Conservation (phyloP, 2,113 vertebrate species). For the Leiothrix lutea region DNA sequence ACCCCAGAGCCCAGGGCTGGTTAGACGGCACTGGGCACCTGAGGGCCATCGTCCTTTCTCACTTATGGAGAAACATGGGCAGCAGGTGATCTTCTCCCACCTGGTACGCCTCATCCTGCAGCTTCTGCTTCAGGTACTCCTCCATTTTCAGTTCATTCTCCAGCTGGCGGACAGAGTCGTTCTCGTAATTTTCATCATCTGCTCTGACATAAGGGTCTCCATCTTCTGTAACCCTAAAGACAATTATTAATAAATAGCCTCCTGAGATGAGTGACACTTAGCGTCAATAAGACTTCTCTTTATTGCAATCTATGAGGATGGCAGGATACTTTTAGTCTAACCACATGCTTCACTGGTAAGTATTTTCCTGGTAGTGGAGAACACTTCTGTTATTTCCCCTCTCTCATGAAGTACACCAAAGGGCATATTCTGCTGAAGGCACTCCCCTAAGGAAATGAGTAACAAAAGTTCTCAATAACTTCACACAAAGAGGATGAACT, state of each 20-base stretch:
- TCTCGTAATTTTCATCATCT: conserved; percentile 86
- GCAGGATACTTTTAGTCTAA: not conserved
- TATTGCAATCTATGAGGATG: not conserved
- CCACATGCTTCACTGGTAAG: not conserved
- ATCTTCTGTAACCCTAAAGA: conserved; percentile 76
- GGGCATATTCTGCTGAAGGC: not conserved
- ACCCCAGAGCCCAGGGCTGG: not conserved
- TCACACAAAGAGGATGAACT: not conserved
- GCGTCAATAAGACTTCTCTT: not conserved
- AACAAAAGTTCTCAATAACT: not conserved
- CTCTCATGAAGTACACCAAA: not conserved
- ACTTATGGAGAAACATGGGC: not conserved
- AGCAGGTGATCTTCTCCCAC: conserved; percentile 61
- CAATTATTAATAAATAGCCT: conserved; percentile 59
- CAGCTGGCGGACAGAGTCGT: conserved; percentile 88
- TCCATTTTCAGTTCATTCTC: conserved; percentile 89
- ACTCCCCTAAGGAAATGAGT: not conserved
- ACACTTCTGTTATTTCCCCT: not conserved
- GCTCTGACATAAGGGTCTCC: conserved; percentile 75
- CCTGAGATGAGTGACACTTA: conserved; percentile 25
- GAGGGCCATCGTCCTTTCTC: not conserved
- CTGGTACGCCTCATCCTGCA: conserved; percentile 89
- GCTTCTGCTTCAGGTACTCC: conserved; percentile 88
- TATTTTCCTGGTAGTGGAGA: not conserved
- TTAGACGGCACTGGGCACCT: not conserved